These are phyloP conservation scores for Notothenia rossii DNA, from an alignment of 2,113 vertebrate genomes.

Conservation along the genomic window DNA sequence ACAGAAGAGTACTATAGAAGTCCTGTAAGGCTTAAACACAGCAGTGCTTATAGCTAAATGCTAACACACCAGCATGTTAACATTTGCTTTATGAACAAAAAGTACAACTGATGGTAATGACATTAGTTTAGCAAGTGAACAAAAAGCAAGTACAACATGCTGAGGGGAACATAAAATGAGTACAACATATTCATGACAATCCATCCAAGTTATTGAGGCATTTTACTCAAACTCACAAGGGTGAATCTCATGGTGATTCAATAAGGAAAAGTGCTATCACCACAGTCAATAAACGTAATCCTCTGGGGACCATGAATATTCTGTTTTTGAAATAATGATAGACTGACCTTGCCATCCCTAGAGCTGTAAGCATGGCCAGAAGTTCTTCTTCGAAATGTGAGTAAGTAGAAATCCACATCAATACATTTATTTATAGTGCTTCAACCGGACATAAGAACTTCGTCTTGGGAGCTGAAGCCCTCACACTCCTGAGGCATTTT, in stretches of 20 bases:
- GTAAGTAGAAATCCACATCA: conserved; percentile 4
- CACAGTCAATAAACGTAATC: not conserved
- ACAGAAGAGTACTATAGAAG: too few species aligned
- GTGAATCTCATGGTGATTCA: not conserved
- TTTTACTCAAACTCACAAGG: not conserved
- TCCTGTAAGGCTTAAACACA: too few species aligned
- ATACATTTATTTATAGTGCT: conserved; percentile 1
- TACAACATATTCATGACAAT: too few species aligned
- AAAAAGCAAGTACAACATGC: too few species aligned
- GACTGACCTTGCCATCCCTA: not conserved
- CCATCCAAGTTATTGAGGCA: too few species aligned
- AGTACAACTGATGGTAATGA: too few species aligned
- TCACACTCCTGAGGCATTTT: not conserved
- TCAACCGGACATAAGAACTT: too few species aligned
- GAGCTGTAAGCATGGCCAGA: not conserved
- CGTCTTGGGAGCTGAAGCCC: not conserved
- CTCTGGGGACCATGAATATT: not conserved
- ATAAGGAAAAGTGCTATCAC: not conserved
- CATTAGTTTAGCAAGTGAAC: too few species aligned
- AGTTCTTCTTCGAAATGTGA: not conserved
- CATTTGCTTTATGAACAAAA: too few species aligned
- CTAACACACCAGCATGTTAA: too few species aligned
- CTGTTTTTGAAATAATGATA: not conserved
- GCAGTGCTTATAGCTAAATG: too few species aligned
- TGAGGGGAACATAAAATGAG: too few species aligned